Base-by-base conservation (phyloP, 2,888 invertebrate genomes). In the Drosophila anomalata region DNA sequence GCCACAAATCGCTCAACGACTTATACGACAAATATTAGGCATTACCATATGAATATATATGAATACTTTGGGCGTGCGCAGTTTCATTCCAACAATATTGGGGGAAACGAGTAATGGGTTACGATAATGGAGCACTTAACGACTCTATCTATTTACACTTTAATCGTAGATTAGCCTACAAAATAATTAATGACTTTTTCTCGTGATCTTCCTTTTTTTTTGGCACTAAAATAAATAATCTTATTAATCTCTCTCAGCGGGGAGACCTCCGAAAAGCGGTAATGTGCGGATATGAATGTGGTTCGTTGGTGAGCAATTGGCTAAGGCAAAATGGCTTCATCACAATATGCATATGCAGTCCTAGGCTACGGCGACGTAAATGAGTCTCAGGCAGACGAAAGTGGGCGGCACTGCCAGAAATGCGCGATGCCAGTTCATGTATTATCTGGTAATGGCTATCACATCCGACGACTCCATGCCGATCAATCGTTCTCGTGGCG, bases 151-250 rank as follows among this genome's bases (percentile, higher is more conserved):
- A 55, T 82, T 66, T 73, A 82, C 63, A 79, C 52, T 58, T 75
- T 59, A 60, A 33, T 77, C 58, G 47, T 46, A 59, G 55, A 26
- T 61, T 54, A 53, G 50, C 44, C 58, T 63, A 77, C 51, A 67
- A 72, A 77, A 42, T 75, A 78, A 58, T 81, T 82, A 87, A 87
- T 82, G 85, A 87, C 82, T 82, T 85, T 85, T 77, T 50, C 61
- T 72, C 61, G 55, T 42, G 69, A 46, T 62, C 36, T 69, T 51
- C 52, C 29, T 29, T 39, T 54, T 47, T 73, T 65, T 82, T 82
- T 87, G 85, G 87, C 82, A 87, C 82, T 82, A 87, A 72, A 81
- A 81, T 81, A 87, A 87, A 84, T 81, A 84, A 84, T 87, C 87
- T 87, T 81, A 81, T 78, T 51, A 80, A 84, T 80, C 85, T 81